Evolutionary conservation across 2,113 vertebrate species (phyloP), one percentile per base, ranked within the genome.

Genomic region (Monopterus albus): DNA sequence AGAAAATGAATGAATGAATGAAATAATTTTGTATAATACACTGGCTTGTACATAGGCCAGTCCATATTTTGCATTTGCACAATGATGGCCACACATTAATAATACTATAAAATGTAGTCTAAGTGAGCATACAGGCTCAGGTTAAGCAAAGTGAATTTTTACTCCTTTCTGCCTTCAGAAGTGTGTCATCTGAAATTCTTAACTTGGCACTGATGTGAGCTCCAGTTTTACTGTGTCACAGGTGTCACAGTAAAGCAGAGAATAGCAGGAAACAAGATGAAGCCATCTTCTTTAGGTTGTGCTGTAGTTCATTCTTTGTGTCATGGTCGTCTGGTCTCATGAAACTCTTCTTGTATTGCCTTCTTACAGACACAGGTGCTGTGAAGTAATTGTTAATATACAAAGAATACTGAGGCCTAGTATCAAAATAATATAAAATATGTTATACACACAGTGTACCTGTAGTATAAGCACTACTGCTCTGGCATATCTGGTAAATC

Each of bases 251-350:
- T 33, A 45, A 59, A n/a, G n/a, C n/a, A n/a, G n/a, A n/a, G 36
- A 10, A 35, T 1, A 28, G 18, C 21, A 20, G 38, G 4, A 38
- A 18, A n/a, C 38, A 21, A 46, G 20, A 58, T 46, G 28, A 62
- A 70, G 58, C 29, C 62, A 65, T 71, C 52, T 31, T 25, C 28
- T 43, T 57, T 46, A 43, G 43, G 64, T 36, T 58, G 29, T 29
- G 21, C 26, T 8, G 62, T 20, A 49, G 23, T 56, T 56, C 43
- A 45, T 29, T 64, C 36, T 51, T 26, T 63, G 43, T 38, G 38
- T 57, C 50, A 70, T 57, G 35, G 28, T 21, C 58, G 29, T 29
- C 23, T 53, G 11, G 38, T 52, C 64, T 78, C 38, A 64, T 45
- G 45, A 47, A 25, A 46, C 45, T 31, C 36, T 58, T 38, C 43